Percentiles rank a stretch among this genome's conserved stretches.
phyloP scores from a whole-genome alignment of 2,113 vertebrate species.

The Prunella fulvescens region DNA sequence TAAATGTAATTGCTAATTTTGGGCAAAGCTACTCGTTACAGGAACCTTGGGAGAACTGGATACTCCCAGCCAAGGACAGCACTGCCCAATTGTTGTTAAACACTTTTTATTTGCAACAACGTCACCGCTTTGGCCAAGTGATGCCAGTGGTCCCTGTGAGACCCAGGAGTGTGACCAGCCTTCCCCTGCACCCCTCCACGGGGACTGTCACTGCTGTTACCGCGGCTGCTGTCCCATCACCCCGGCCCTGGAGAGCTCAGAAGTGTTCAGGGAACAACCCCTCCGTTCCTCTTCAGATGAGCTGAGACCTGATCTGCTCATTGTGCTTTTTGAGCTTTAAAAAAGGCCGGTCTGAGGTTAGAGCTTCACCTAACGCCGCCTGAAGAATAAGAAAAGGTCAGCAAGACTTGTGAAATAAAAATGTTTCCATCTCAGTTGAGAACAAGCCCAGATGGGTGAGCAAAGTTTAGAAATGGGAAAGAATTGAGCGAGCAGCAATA shows the following conservation, averaged over 20 bases:
- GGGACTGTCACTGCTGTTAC: neutral
- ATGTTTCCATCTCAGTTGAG: conserved; percentile 25
- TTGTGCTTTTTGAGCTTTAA: neutral
- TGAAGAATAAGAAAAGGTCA: conserved; percentile 30
- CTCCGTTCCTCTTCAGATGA: neutral
- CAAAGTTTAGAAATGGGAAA: conserved; percentile 55
- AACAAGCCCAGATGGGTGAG: conserved; percentile 5
- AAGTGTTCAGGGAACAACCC: neutral
- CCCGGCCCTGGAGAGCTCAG: neutral
- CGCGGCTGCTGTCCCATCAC: neutral
- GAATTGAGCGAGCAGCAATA: conserved; percentile 64
- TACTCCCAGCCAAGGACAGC: neutral
- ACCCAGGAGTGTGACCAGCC: neutral
- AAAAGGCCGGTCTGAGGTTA: neutral
- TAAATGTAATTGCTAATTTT: neutral
- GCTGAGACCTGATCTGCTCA: neutral
- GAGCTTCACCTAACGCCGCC: neutral
- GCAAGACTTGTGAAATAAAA: conserved; percentile 24
- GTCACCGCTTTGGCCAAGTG: neutral
- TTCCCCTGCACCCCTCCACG: neutral
- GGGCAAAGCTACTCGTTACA: neutral
- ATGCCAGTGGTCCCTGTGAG: neutral
- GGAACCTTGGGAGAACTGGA: neutral
- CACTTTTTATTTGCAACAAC: neutral
- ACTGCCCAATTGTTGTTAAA: rapidly evolving